Base-by-base conservation (phyloP, 2,113 vertebrate genomes). In the Daubentonia madagascariensis region DNA sequence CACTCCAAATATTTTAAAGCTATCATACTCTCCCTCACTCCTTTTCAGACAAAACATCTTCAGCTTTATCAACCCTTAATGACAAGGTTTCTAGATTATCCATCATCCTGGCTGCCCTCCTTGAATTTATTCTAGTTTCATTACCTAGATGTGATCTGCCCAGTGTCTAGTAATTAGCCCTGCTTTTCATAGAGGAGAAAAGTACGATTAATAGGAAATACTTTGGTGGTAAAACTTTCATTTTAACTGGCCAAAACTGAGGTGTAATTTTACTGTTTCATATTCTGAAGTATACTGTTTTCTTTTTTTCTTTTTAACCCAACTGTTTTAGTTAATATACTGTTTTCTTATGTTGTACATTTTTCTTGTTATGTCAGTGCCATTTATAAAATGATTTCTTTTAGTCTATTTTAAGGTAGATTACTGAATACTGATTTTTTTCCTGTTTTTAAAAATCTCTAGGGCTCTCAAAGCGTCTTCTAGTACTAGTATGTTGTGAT, bases 201-300 rank as follows among this genome's bases (percentile, higher is more conserved):
- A 72, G 32, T 85, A 18, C 94, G 52, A 61, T 94, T 75, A 81
- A 54, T 80, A 78, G 65, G 40, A 94, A 83, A 91, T 37, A 73
- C 89, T 59, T 91, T 85, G 73, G 68, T 94, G 17, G 75, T 90
- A 83, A 97, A 96, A 85, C 32, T 73, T 89, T 84, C 9, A 68
- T 88, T 68, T 81, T 94, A 87, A 40, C 35, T 88, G 37, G 9
- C 89, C 65, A 93, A 37, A 96, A 93, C 61, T 28, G 76, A 80
- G 25, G 25, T 93, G 5, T 91, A 92, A 83, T 88, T 91, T 81
- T 89, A 57, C 11, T 83, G 16, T 85, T 90, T 94, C 57, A 20
- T 96, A 45, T 79, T 78, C 40, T 78, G 40, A 94, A 67, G 52
- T 87, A 52, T 68, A 84, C 8, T 78, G 1, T 83, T 86, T 5